Conservation (phyloP, 1,140 invertebrate genomes). For the Thalassaphorura encarpata region DNA sequence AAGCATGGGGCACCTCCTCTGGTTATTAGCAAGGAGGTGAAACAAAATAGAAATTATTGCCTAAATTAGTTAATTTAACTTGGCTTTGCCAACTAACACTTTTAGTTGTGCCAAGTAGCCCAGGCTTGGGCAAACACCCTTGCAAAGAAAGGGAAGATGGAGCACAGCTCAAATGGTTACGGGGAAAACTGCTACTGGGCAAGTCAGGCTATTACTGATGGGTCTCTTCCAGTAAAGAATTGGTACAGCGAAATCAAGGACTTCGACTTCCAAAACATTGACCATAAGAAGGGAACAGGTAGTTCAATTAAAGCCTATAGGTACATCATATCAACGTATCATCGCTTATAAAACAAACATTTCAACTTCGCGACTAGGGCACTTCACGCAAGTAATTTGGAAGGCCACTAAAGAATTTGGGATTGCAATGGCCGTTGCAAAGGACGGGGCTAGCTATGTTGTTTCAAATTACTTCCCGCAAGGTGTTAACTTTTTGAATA, state of each 20-base stretch:
- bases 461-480: slow-evolving; percentile 70
- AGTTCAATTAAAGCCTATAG: too few species aligned
- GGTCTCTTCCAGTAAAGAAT: slow-evolving; percentile 59
- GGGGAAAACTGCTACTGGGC: slow-evolving; percentile 31
- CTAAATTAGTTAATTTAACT: not conserved
- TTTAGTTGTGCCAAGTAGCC: slow-evolving; percentile 36
- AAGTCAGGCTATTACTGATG: slow-evolving; percentile 37
- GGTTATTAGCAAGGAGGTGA: slow-evolving; percentile 52
- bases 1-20: slow-evolving; percentile 58
- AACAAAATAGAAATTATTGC: not conserved
- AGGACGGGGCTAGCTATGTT: slow-evolving; percentile 40
- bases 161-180: slow-evolving; percentile 37
- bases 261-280: slow-evolving; percentile 16
- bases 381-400: slow-evolving; percentile 69
- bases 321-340: not conserved
- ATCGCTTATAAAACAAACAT: not conserved
- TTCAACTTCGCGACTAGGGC: slow-evolving; percentile 43
- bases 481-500: too few species aligned
- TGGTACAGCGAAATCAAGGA: slow-evolving; percentile 57
- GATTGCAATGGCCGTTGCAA: slow-evolving; percentile 55
- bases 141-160: slow-evolving; percentile 38
- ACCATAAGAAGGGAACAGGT: slow-evolving; percentile 24
- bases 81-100: not conserved
- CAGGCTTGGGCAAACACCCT: slow-evolving; percentile 46
- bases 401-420: slow-evolving; percentile 59